Evolutionary conservation across 2,797 vertebrate genomes (phyloP), one percentile per base, ranked within the genome.

Genomic region (Coregonus sp.): DNA sequence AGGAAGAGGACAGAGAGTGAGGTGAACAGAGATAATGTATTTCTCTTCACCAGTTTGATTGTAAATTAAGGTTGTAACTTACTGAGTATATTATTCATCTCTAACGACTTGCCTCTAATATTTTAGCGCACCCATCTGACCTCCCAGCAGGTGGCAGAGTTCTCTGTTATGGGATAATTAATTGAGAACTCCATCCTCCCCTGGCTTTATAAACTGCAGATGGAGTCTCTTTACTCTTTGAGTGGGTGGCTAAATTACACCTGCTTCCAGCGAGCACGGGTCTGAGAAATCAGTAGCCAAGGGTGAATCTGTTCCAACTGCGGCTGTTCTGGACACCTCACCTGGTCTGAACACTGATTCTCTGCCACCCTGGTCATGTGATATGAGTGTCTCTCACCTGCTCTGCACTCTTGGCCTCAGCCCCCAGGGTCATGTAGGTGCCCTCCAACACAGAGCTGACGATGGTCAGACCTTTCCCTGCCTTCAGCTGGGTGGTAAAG

Each of bases 381-480:
- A 47, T 47, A 47, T 47, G 11, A 47, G 40, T 15, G 63, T 4
- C 35, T 7, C 75, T 84, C 50, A 98, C 97, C 95, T 95, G 93
- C 88, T 98, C 96, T 6, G 95, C 95, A 9, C 72, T 90, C 84
- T 96, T 96, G 61, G 94, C 94, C 7, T 98, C 94, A 0, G 70
- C 5, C 0, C 92, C 92, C 75, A 92, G 94, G 86, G 92, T 94
- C 95, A 98, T 95, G 88, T 92, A 99, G 16, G 95, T 93, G 71
- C 97, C 98, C 84, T 96, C 93, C 76, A 99, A 94, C 54, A 98
- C 96, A 0, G 96, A 97, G 78, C 94, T 95, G 83, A 97, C 95
- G 0, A 98, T 99, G 83, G 97, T 98, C 81, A 99, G 90, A 4
- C 97, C 97, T 87, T 95, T 98, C 33, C 97, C 97, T 12, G 97